Evolutionary conservation across 2,888 invertebrate species (phyloP).

Genomic region (Xylota sylvarum): DNA sequence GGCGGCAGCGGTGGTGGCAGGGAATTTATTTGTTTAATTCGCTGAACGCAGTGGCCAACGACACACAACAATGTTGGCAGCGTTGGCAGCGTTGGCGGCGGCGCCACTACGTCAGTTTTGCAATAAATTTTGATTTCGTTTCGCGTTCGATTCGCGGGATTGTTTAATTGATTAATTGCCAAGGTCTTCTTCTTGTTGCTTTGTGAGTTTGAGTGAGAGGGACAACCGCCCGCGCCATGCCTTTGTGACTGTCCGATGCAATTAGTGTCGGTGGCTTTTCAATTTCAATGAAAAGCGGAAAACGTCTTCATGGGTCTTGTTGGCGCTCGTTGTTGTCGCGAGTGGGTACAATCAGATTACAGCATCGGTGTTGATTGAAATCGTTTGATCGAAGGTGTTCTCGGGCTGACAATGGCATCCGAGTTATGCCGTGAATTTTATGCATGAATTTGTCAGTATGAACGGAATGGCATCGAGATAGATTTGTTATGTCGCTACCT

Average conservation of each 20-base stretch:
- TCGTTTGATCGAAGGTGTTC: constrained; percentile 40
- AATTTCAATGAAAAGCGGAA: constrained; percentile 48
- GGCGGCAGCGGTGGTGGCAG: constrained; percentile 44
- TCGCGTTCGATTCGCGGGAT: constrained; percentile 18
- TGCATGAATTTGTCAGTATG: constrained; percentile 52
- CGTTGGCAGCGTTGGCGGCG: constrained; percentile 52
- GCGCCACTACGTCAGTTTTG: constrained; percentile 71
- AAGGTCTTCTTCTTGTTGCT: constrained; percentile 54
- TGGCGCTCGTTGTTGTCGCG: neutral
- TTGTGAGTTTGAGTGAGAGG: too few relatives aligned
- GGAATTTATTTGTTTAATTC: constrained; percentile 61
- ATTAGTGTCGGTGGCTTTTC: constrained; percentile 60
- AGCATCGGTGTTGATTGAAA: constrained; percentile 63
- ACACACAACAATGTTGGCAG: constrained; percentile 2
- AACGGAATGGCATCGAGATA: constrained; percentile 37
- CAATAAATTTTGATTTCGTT: constrained; percentile 70
- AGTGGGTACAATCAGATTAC: constrained; percentile 41
- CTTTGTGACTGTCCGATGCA: constrained; percentile 57
- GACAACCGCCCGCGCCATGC: constrained; percentile 17
- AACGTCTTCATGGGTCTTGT: constrained; percentile 33
- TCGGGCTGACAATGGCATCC: constrained; percentile 40
- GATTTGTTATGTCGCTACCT: constrained; percentile 32
- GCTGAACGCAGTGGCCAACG: constrained; percentile 29
- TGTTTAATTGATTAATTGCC: constrained; percentile 71
- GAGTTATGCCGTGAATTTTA: constrained; percentile 33